A percentile compares a stretch with the other conserved stretches of the same genome.
phyloP scores from a whole-genome alignment of 1,140 invertebrate genomes.

The Caenorhabditis tropicalis region DNA sequence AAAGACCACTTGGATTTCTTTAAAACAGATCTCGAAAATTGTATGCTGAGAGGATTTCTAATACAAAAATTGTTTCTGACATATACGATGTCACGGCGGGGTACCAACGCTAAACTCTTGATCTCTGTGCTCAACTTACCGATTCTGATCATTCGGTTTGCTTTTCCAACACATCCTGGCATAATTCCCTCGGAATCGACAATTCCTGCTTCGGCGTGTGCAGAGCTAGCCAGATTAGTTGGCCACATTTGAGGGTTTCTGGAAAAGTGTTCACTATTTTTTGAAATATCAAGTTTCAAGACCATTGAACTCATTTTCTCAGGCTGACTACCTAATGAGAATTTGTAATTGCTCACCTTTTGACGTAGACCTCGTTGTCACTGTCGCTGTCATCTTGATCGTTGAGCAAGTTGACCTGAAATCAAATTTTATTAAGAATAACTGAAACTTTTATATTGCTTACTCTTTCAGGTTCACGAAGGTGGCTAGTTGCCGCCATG shows the following conservation, averaged over 20 bases:
- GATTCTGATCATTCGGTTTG: slow-evolving; percentile 6
- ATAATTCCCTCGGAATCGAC: not conserved
- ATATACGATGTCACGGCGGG: too few relatives aligned
- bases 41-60: too few relatives aligned
- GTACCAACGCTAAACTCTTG: too few relatives aligned
- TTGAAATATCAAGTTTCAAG: too few relatives aligned
- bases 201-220: slow-evolving; percentile 1
- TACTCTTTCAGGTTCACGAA: slow-evolving; percentile 14
- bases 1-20: not conserved
- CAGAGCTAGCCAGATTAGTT: not conserved
- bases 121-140: too few relatives aligned
- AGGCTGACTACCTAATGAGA: not conserved
- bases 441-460: too few relatives aligned
- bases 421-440: not conserved
- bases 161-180: slow-evolving; percentile 11
- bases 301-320: too few relatives aligned
- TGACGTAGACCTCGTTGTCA: not conserved
- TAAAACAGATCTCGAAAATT: too few relatives aligned
- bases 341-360: not conserved
- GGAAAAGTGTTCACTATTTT: too few relatives aligned
- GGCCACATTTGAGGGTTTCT: slow-evolving; percentile 34
- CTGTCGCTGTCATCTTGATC: slow-evolving; percentile 7
- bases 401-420: slow-evolving; percentile 33
- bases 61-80: too few relatives aligned
- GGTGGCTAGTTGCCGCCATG: not conserved